Percentiles rank a stretch among this genome's conserved stretches.
These are phyloP conservation scores for Drosophila recens DNA, from an alignment of 2,888 invertebrate species.

Conservation along the genomic window DNA sequence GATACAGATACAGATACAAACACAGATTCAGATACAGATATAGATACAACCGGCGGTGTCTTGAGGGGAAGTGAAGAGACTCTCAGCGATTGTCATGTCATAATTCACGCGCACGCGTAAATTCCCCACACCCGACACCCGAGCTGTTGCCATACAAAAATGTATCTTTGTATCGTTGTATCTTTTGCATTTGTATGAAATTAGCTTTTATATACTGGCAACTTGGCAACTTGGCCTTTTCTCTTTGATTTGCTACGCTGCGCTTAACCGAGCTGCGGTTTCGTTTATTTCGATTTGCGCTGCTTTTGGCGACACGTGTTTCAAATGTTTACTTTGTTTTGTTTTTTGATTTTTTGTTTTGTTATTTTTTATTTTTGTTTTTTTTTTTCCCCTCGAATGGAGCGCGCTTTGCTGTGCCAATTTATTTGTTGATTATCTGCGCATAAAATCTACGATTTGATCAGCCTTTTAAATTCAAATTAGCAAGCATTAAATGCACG, in stretches of 20 bases:
- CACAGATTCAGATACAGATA: constrained; percentile 3
- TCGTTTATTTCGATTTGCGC: constrained; percentile 51
- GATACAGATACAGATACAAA: constrained; percentile 2
- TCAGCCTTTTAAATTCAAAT: constrained; percentile 77
- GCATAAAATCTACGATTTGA: constrained; percentile 68
- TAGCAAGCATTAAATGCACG: constrained; percentile 74
- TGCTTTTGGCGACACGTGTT: constrained; percentile 74
- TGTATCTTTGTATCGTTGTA: constrained; percentile 35
- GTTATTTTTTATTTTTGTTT: constrained; percentile 5
- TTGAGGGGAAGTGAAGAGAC: constrained; percentile 3
- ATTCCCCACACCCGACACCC: constrained; percentile 9
- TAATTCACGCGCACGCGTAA: constrained; percentile 75
- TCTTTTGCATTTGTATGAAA: constrained; percentile 42
- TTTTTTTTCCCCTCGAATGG: constrained; percentile 29
- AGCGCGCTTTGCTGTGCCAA: constrained; percentile 62
- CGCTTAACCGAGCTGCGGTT: constrained; percentile 43
- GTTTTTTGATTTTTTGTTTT: constrained; percentile 34
- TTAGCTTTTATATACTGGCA: constrained; percentile 31
- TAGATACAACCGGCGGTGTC: not conserved
- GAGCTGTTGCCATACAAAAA: constrained; percentile 49
- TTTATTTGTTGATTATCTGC: constrained; percentile 73
- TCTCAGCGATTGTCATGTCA: constrained; percentile 49
- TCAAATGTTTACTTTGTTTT: constrained; percentile 66
- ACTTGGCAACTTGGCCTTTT: constrained; percentile 38
- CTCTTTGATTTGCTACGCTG: constrained; percentile 49